phyloP scores from a whole-genome alignment of 2,113 vertebrate species.

The Indicator indicator region DNA sequence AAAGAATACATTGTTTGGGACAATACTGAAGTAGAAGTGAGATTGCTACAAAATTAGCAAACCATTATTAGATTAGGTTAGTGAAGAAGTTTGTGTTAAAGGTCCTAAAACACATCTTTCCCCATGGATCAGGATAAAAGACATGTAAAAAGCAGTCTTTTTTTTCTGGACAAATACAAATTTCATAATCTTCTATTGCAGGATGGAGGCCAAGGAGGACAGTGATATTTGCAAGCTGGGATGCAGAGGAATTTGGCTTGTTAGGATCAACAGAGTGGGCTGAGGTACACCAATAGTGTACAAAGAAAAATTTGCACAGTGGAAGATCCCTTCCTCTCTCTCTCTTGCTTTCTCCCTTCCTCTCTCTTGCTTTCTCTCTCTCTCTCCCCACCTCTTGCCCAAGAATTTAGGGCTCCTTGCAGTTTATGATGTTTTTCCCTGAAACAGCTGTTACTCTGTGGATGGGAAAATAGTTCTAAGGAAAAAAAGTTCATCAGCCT shows the following conservation, averaged over 20 bases:
- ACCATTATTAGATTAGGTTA: background rate
- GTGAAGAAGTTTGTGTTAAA: background rate
- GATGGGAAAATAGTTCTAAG: background rate
- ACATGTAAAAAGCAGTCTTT: background rate
- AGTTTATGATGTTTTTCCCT: background rate
- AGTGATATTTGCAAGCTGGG: slow-evolving; percentile 96
- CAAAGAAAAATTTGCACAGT: background rate
- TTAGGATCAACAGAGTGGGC: slow-evolving; percentile 97
- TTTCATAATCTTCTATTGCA: slow-evolving; percentile 49
- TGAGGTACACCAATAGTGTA: slow-evolving; percentile 81
- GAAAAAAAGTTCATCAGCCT: background rate
- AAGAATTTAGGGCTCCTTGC: background rate
- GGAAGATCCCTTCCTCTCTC: background rate
- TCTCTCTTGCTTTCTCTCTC: no score
- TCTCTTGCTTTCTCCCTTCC: background rate
- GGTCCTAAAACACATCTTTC: background rate
- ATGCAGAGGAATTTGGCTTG: slow-evolving; percentile 96
- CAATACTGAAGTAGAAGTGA: background rate
- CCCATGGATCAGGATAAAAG: background rate
- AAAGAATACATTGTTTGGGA: background rate
- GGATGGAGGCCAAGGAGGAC: slow-evolving; percentile 94
- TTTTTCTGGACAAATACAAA: background rate
- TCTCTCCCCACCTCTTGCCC: background rate
- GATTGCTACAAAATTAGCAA: background rate
- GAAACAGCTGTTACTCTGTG: background rate